Conservation (phyloP, 2,113 vertebrate genomes). For the Baryphthengus martii region DNA sequence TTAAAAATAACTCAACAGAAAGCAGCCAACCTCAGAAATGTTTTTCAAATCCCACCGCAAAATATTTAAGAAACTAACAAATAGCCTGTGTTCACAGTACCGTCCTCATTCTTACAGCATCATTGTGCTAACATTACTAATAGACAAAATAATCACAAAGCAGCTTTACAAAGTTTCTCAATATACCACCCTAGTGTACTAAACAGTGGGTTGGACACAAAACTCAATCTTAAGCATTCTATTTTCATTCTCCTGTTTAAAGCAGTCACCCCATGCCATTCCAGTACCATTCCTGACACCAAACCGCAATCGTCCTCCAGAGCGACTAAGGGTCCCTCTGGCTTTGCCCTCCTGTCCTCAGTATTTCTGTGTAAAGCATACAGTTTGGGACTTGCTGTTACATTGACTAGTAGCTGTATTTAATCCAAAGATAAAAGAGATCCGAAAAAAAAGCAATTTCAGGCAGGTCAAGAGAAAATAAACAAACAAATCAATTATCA, state of each 20-base stretch:
- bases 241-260: not conserved
- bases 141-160: not conserved
- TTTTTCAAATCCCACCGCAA: not conserved
- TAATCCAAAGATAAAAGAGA: not conserved
- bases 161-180: not conserved
- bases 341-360: not conserved
- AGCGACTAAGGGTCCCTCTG: accelerated
- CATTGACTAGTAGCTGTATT: not conserved
- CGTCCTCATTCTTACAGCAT: not conserved
- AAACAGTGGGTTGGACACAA: not conserved
- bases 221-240: not conserved
- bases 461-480: not conserved
- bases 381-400: not conserved
- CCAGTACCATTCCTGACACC: not conserved
- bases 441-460: not conserved
- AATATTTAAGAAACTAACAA: not conserved
- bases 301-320: not conserved
- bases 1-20: not conserved
- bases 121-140: not conserved
- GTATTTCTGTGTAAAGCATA: not conserved
- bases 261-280: not conserved
- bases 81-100: not conserved
- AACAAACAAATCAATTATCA: not conserved
- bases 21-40: not conserved
- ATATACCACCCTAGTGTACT: not conserved